Evolutionary conservation across 2,113 vertebrate genomes (phyloP), one percentile per base, ranked within the genome.

Genomic region (Oncorhynchus keta): DNA sequence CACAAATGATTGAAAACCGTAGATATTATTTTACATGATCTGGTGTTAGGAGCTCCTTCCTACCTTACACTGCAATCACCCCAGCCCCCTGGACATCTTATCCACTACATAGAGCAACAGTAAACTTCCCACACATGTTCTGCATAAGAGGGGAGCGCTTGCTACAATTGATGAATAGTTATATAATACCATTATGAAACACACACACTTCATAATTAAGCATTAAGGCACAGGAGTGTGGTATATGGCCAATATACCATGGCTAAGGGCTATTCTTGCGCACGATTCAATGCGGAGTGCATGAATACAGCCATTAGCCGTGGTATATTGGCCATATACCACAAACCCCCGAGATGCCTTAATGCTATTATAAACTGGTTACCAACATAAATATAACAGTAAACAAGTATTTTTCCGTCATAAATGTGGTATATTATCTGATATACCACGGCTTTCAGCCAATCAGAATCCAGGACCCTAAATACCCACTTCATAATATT

Each of bases 111-210:
- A 61, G n/a, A 61, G 8, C n/a, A 20, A n/a, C 20, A 61, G 5
- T 61, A 61, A 61, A 61, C 59, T 1, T 20, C 8, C n/a, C 20
- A 61, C 59, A 57, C 51, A 20, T 61, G n/a, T 61, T 61, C 59
- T 61, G 18, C 20, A n/a, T 9, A 61, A 22, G 59, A 7, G 59
- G 59, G 18, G 8, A 22, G 59, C n/a, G 8, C n/a, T 61, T 61
- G 20, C 16, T 7, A 61, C 3, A n/a, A n/a, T 6, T 61, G 16
- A 61, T 61, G 16, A 61, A 18, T 61, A 61, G 55, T 64, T 22
- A 26, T 22, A 64, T 74, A 65, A 74, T 39, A 9, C 16, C 26
- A 74, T 26, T 45, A 73, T n/a, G 18, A 73, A 28, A 73, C 26
- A 32, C n/a, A 61, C 51, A 57, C 51, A 18, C 16, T 57, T 39